phyloP scores from a whole-genome alignment of 2,888 invertebrate genomes.

The Melipona bicolor region DNA sequence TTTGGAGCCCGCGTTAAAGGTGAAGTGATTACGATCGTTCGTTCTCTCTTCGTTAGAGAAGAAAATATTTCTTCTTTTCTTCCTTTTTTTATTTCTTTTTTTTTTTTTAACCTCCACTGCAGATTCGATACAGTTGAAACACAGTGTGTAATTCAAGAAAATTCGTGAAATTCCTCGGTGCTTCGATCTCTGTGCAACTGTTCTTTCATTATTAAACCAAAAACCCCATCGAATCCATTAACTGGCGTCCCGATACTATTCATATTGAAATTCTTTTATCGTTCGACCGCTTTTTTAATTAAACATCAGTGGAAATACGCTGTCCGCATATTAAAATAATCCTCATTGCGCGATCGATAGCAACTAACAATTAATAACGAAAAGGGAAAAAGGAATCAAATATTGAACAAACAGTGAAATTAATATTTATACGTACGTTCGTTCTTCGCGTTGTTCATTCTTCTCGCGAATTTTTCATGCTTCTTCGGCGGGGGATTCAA shows the following conservation, averaged over 20 bases:
- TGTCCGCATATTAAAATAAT: not conserved
- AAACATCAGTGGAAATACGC: slow-evolving; percentile 1
- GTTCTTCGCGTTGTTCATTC: not conserved
- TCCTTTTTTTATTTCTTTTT: no score
- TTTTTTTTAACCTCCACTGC: not conserved
- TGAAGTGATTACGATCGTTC: not conserved
- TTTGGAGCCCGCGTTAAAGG: not conserved
- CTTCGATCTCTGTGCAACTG: not conserved
- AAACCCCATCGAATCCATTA: slow-evolving; percentile 13
- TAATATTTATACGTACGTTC: not conserved
- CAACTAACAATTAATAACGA: not conserved
- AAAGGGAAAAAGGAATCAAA: not conserved
- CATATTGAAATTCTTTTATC: slow-evolving; percentile 14
- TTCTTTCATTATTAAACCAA: slow-evolving; percentile 17
- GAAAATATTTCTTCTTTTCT: not conserved
- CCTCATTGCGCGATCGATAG: not conserved
- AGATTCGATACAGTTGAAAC: not conserved
- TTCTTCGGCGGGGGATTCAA: not conserved
- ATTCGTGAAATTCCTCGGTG: not conserved
- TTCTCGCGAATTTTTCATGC: no score
- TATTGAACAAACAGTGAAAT: not conserved
- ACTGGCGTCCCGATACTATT: slow-evolving; percentile 1
- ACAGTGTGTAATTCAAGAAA: not conserved
- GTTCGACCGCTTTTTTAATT: slow-evolving; percentile 10
- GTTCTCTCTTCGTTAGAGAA: not conserved